These are phyloP conservation scores for Penaeus japonicus DNA, from an alignment of 1,140 invertebrate species.

Conservation along the genomic window DNA sequence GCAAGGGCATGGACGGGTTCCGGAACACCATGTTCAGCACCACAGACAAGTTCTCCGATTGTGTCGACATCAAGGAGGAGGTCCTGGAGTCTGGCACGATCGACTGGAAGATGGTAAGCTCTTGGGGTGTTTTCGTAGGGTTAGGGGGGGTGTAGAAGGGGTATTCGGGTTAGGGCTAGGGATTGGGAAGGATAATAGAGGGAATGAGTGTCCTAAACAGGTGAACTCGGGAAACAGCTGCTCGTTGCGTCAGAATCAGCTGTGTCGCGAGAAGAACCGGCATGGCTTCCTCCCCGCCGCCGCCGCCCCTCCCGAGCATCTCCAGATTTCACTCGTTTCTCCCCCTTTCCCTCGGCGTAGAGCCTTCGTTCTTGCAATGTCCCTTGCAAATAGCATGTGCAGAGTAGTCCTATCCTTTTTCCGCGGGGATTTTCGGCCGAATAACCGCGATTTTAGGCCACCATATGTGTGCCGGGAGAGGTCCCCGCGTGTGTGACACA, in stretches of 20 bases:
- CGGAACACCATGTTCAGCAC: conserved; percentile 40
- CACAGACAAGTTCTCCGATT: not conserved
- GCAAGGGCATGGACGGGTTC: conserved; percentile 31
- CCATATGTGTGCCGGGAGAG: not conserved
- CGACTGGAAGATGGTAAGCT: conserved; percentile 43
- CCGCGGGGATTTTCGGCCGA: not conserved
- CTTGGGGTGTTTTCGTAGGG: not conserved
- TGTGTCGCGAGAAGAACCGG: not conserved
- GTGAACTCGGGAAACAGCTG: too few species aligned
- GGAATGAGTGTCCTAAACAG: too few species aligned
- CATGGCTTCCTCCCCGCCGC: not conserved
- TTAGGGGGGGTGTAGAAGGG: too few species aligned
- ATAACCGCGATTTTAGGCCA: not conserved
- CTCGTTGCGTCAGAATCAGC: too few species aligned
- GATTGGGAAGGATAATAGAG: too few species aligned
- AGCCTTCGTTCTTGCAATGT: not conserved
- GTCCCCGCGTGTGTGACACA: not conserved
- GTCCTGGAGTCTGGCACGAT: conserved; percentile 40
- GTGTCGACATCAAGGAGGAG: conserved; percentile 26
- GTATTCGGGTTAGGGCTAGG: too few species aligned
- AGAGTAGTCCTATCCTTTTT: not conserved
- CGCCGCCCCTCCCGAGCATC: not conserved
- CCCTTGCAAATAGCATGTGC: not conserved
- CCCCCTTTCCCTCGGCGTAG: not conserved
- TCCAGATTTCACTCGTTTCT: not conserved